Percentiles rank a stretch among this genome's conserved stretches.
Evolutionary conservation across 35 echinoderm and acorn worm genomes (phyloP).

Genomic region (Amphiura filiformis): DNA sequence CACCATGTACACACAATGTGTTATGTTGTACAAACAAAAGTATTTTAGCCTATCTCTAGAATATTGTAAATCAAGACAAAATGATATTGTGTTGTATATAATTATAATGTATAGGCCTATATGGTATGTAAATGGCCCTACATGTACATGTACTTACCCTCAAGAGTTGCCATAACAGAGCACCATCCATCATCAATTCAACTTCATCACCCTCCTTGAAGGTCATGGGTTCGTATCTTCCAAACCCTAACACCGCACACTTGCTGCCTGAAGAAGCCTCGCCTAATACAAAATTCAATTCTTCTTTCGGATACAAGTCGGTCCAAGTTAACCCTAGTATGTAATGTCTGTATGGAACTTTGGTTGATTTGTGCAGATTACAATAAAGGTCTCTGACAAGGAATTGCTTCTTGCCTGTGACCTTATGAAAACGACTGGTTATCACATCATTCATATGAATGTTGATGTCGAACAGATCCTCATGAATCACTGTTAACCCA

Average conservation of each 20-base stretch:
- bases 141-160: slow-evolving; percentile 48
- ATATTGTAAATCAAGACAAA: neutral
- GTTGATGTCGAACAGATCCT: slow-evolving; percentile 30
- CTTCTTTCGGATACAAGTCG: slow-evolving; percentile 85
- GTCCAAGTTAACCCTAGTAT: slow-evolving; percentile 88
- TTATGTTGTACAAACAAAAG: too few species aligned
- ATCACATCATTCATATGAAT: slow-evolving; percentile 15
- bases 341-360: slow-evolving; percentile 34
- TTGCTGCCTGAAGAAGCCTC: slow-evolving; percentile 63
- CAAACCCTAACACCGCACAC: slow-evolving; percentile 86
- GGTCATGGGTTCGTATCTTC: slow-evolving; percentile 75
- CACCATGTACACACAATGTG: too few species aligned
- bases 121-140: neutral
- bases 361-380: slow-evolving; percentile 49
- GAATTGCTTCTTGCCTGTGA: slow-evolving; percentile 71
- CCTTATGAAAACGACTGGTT: slow-evolving; percentile 38
- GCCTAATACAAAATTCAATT: slow-evolving; percentile 93
- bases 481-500: slow-evolving; percentile 52
- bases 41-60: too few species aligned
- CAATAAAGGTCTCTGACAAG: slow-evolving; percentile 75
- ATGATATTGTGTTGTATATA: neutral
- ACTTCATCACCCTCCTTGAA: slow-evolving; percentile 21
- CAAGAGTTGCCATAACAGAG: slow-evolving; percentile 82
- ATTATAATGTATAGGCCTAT: neutral
- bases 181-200: slow-evolving; percentile 43